These are phyloP conservation scores for Lanistes nyassanus DNA, from an alignment of 1,140 invertebrate species.

Conservation along the genomic window DNA sequence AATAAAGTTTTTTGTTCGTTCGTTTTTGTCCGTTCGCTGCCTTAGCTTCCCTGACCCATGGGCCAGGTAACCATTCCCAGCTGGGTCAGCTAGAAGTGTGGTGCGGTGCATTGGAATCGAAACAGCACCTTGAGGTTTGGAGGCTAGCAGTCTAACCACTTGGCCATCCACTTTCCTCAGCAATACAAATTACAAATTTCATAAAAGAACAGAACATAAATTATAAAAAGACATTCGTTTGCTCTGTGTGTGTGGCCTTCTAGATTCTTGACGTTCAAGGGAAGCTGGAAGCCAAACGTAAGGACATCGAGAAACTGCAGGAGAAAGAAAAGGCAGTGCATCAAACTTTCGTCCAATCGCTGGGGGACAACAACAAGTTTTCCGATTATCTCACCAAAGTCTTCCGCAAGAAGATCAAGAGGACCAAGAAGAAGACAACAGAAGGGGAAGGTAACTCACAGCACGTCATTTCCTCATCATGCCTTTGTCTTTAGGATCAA, in stretches of 20 bases:
- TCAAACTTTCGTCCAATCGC: slow-evolving; percentile 71
- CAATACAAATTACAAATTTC: too few relatives aligned
- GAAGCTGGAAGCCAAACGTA: slow-evolving; percentile 72
- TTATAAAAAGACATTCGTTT: too few relatives aligned
- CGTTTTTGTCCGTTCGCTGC: too few relatives aligned
- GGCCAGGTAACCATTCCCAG: too few relatives aligned
- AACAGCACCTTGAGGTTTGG: too few relatives aligned
- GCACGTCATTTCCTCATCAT: not conserved
- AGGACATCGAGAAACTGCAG: slow-evolving; percentile 71
- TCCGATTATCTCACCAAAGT: slow-evolving; percentile 79
- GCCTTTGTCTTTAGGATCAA: not conserved
- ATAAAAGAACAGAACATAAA: too few relatives aligned
- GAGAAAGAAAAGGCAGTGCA: slow-evolving; percentile 72
- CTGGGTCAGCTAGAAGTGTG: too few relatives aligned
- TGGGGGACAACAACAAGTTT: slow-evolving; percentile 78
- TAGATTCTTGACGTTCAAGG: slow-evolving; percentile 69
- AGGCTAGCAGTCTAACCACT: too few relatives aligned
- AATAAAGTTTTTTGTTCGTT: too few relatives aligned
- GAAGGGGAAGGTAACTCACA: slow-evolving; percentile 58
- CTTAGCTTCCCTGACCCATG: too few relatives aligned
- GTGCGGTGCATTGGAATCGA: too few relatives aligned
- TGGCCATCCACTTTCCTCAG: too few relatives aligned
- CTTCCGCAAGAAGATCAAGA: slow-evolving; percentile 77
- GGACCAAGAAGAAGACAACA: slow-evolving; percentile 65
- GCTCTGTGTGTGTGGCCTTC: not conserved